Evolutionary conservation across 1,140 invertebrate species (phyloP).

Genomic region (Hyles vespertilio): DNA sequence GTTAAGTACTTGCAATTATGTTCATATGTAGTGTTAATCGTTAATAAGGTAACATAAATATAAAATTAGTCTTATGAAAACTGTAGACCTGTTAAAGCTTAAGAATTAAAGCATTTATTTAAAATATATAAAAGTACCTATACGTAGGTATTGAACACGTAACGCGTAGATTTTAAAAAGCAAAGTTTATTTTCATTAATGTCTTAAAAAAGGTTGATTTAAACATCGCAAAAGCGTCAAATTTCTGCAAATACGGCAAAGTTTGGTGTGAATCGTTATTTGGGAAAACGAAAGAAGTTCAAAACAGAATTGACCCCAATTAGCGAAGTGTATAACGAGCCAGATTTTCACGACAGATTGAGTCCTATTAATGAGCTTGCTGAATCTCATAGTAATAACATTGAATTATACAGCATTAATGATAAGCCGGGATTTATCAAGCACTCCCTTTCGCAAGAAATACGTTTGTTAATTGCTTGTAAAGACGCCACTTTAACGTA

Average conservation of each 20-base stretch:
- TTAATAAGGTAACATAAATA: no score
- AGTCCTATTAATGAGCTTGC: slow-evolving; percentile 32
- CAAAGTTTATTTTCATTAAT: no score
- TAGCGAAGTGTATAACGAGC: slow-evolving; percentile 43
- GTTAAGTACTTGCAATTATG: no score
- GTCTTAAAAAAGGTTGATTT: no score
- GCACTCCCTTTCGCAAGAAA: slow-evolving; percentile 12
- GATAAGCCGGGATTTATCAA: slow-evolving; percentile 18
- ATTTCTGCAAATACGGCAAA: background rate
- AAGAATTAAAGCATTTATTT: no score
- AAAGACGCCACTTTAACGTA: background rate
- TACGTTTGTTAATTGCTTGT: slow-evolving; percentile 13
- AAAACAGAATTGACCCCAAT: slow-evolving; percentile 44
- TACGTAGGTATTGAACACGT: no score
- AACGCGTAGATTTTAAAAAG: no score
- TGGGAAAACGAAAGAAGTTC: slow-evolving; percentile 12
- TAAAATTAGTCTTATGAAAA: no score
- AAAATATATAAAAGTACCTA: no score
- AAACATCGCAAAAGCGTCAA: no score
- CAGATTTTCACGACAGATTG: slow-evolving; percentile 40
- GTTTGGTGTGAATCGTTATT: slow-evolving; percentile 1
- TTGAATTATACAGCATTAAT: slow-evolving; percentile 26
- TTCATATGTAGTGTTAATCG: no score
- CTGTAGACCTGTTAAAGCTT: no score
- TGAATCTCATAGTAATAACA: slow-evolving; percentile 21